Evolutionary conservation across 2,113 vertebrate species (phyloP).

Genomic region (Enhydra lutris): DNA sequence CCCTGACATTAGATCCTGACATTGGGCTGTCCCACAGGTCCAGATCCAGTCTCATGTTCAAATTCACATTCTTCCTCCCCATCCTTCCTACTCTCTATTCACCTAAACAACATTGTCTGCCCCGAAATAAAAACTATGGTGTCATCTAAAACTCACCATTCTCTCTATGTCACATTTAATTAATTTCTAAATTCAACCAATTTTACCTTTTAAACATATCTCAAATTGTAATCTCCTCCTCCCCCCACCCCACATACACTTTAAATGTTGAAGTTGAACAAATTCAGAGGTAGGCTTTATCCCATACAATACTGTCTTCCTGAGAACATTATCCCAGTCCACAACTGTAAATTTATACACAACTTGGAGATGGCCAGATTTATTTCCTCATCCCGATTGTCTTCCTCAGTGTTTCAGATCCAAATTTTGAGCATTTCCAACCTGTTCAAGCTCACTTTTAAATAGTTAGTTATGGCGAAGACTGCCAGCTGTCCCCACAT

Average conservation of each 20-base stretch:
- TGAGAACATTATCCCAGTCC: background rate
- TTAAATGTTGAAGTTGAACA: background rate
- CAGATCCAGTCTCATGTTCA: background rate
- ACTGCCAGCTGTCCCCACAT: too few species aligned
- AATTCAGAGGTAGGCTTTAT: background rate
- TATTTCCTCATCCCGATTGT: background rate
- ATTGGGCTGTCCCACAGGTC: background rate
- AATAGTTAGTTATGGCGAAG: background rate
- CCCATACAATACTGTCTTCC: background rate
- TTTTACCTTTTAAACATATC: background rate
- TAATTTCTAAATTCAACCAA: background rate
- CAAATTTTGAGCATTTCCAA: background rate
- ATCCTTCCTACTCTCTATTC: background rate
- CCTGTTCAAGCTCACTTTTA: background rate
- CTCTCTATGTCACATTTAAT: background rate
- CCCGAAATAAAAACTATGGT: background rate
- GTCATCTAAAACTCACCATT: background rate
- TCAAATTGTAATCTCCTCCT: background rate
- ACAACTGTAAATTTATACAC: too few species aligned
- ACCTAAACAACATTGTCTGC: background rate
- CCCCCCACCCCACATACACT: background rate
- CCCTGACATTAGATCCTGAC: background rate
- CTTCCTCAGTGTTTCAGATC: background rate
- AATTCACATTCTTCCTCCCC: too few species aligned
- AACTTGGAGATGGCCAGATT: background rate